phyloP scores from a whole-genome alignment of 1,140 invertebrate genomes.

The Pinna nobilis region DNA sequence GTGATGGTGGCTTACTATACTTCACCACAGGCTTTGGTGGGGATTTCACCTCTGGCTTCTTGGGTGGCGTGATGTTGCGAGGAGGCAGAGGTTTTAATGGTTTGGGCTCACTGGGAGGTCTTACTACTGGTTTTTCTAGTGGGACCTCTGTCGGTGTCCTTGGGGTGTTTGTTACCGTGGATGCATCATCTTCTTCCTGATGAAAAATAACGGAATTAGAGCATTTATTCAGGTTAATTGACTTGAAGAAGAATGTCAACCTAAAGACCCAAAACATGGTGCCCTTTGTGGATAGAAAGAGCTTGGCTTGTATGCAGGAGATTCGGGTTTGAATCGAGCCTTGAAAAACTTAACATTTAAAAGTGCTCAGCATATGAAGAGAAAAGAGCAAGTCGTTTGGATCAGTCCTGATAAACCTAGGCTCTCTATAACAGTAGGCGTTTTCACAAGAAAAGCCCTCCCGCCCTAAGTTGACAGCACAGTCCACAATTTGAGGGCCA shows the following conservation, averaged over 20 bases:
- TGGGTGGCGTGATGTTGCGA: slow-evolving; percentile 2
- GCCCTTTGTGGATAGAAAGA: neutral
- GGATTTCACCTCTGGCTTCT: slow-evolving; percentile 11
- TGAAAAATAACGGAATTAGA: neutral
- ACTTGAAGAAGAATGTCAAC: neutral
- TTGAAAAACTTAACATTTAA: neutral
- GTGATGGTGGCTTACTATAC: slow-evolving; percentile 38
- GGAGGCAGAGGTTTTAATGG: slow-evolving; percentile 18
- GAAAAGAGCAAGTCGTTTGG: too few relatives aligned
- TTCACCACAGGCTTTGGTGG: slow-evolving; percentile 17
- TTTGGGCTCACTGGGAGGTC: slow-evolving; percentile 21
- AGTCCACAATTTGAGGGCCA: too few relatives aligned
- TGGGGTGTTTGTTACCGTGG: slow-evolving; percentile 38
- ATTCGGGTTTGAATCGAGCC: neutral
- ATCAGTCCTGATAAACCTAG: too few relatives aligned
- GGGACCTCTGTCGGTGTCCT: slow-evolving; percentile 32
- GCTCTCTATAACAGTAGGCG: too few relatives aligned
- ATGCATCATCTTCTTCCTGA: slow-evolving; percentile 41
- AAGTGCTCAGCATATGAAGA: neutral
- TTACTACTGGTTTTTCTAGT: slow-evolving; percentile 11
- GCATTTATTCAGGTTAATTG: neutral
- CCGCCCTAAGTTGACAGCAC: too few relatives aligned
- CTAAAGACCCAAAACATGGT: neutral
- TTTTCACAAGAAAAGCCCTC: too few relatives aligned
- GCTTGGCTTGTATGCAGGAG: neutral